These are phyloP conservation scores for Synergus itoensis DNA, from an alignment of 2,888 invertebrate species.

Conservation along the genomic window DNA sequence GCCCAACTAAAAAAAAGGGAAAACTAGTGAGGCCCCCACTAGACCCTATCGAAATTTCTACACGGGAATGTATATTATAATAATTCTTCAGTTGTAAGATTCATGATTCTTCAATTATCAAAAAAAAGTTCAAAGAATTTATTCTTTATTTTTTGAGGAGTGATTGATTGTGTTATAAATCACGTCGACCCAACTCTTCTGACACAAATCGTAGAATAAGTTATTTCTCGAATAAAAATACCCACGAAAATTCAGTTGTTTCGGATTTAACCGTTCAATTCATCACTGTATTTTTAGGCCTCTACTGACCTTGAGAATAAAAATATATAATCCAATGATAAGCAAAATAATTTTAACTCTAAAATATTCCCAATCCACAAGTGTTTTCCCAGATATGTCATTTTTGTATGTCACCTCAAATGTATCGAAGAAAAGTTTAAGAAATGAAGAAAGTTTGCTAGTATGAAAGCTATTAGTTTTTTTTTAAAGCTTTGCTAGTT, in stretches of 20 bases:
- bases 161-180: slow-evolving; percentile 9
- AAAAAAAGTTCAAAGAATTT: neutral
- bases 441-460: neutral
- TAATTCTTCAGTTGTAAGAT: too few relatives aligned
- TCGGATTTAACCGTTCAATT: neutral
- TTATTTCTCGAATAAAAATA: slow-evolving; percentile 18
- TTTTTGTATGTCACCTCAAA: neutral
- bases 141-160: neutral
- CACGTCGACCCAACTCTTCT: neutral
- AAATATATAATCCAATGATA: neutral
- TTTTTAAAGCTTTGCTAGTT: too few relatives aligned
- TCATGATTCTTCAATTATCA: too few relatives aligned
- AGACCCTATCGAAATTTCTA: too few relatives aligned
- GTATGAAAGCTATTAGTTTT: too few relatives aligned
- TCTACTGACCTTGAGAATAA: neutral
- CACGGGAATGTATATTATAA: too few relatives aligned
- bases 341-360: neutral
- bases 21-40: too few relatives aligned
- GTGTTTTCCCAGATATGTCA: neutral
- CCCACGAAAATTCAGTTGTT: neutral
- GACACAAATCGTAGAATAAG: neutral
- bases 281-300: slow-evolving; percentile 1
- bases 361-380: neutral
- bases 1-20: too few relatives aligned
- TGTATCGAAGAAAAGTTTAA: neutral